Base-by-base conservation (phyloP, 2,113 vertebrate species). In the Aythya baeri region DNA sequence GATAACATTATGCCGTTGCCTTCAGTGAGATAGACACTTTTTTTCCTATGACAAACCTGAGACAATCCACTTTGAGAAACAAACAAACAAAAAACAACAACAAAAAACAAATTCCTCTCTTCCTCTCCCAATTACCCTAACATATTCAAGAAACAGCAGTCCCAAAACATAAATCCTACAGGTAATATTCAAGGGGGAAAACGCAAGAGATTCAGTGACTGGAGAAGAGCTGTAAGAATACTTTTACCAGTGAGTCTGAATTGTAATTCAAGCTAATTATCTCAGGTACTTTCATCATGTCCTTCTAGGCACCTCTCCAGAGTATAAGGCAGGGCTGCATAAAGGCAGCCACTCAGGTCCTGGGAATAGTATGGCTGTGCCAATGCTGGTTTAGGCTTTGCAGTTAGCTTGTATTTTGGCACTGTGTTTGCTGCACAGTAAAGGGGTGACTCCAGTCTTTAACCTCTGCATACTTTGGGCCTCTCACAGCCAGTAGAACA, bases 301-400 rank as follows among this genome's bases (percentile, higher is more conserved):
- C 26, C 3, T 0, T 8, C 27, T 17, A 54, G 41, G 15, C 31
- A 23, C 17, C 29, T 50, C 59, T 83, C 41, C 55, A 50, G 72
- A 34, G 10, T 10, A 44, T 25, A 52, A 32, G 1, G 3, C 34
- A 73, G 11, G 11, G 31, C 25, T 52, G 8, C 32, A 32, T 13
- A 9, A 36, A 54, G 22, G 44, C 54, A 81, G 34, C 7, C 10
- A 2, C 29, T 32, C 0, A 0, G 2, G 21, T 36, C 32, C 57
- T 23, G 26, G 43, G 57, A 41, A 27, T 22, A 27, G 23, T 9
- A 36, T 13, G 32, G 20, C 52, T 76, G n/a, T 38, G 5, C 5
- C 41, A 36, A 5, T 8, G 12, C 0, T 67, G 41, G n/a, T 74
- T 73, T 55, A 81, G n/a, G 16, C 50, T 86, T 76, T 57, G 44